These are phyloP conservation scores for Sinocyclocheilus rhinocerous DNA, from an alignment of 2,113 vertebrate genomes.

Conservation along the genomic window DNA sequence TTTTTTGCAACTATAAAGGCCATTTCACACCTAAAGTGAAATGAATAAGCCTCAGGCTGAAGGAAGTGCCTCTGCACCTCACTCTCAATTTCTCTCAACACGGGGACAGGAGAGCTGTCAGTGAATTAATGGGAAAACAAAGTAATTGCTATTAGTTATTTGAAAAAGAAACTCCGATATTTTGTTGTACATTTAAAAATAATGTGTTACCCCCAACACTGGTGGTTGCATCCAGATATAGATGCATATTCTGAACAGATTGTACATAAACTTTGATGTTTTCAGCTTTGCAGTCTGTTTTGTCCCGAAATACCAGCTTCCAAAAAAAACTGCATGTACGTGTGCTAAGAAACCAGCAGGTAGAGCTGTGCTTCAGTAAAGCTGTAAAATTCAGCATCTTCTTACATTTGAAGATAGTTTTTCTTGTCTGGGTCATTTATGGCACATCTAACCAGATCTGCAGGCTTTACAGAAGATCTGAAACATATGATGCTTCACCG, in stretches of 20 bases:
- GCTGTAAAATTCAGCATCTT: neutral
- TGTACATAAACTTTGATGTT: neutral
- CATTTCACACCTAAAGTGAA: too few species aligned
- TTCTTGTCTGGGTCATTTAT: neutral
- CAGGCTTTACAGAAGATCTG: neutral
- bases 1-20: too few species aligned
- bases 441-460: neutral
- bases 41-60: too few species aligned
- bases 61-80: too few species aligned
- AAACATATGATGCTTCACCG: neutral
- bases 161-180: too few species aligned
- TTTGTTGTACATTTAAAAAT: too few species aligned
- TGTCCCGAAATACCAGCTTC: neutral
- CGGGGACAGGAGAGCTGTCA: too few species aligned
- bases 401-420: neutral
- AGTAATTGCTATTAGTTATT: too few species aligned
- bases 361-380: constrained; percentile 9
- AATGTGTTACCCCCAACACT: neutral
- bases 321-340: neutral
- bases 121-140: too few species aligned
- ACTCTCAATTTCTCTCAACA: too few species aligned
- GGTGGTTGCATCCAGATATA: neutral
- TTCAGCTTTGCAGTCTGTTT: neutral
- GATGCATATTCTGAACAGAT: neutral
- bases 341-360: neutral